phyloP scores from a whole-genome alignment of 1,140 invertebrate species.

The Drosophila repletoides region DNA sequence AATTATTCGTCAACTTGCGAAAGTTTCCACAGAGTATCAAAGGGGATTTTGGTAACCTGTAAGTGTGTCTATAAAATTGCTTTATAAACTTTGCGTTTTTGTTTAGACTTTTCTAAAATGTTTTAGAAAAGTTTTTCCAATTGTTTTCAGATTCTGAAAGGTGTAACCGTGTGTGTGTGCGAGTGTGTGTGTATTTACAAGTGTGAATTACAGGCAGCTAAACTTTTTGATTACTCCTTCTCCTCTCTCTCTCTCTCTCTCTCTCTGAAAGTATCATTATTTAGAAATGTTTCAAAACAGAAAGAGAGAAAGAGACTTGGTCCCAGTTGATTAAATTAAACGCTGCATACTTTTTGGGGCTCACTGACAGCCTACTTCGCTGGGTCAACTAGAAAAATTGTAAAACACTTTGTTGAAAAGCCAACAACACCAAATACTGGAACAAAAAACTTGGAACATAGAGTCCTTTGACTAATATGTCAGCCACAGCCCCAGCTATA shows the following conservation, averaged over 20 bases:
- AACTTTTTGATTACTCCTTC: slow-evolving; percentile 16
- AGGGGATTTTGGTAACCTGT: background rate
- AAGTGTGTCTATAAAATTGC: slow-evolving; percentile 13
- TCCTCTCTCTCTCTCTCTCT: too few relatives aligned
- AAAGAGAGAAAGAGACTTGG: background rate
- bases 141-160: background rate
- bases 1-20: slow-evolving; percentile 5
- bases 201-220: background rate
- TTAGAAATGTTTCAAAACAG: background rate
- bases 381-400: slow-evolving; percentile 44
- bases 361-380: slow-evolving; percentile 9
- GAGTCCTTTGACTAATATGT: too few relatives aligned
- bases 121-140: too few relatives aligned
- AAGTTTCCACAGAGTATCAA: background rate
- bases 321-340: slow-evolving; percentile 23
- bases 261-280: too few relatives aligned
- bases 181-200: background rate
- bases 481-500: too few relatives aligned
- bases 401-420: too few relatives aligned
- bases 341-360: slow-evolving; percentile 17
- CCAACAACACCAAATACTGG: too few relatives aligned
- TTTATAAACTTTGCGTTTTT: slow-evolving; percentile 11
- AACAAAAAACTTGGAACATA: too few relatives aligned
- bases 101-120: slow-evolving; percentile 11
- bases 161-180: background rate